Conservation (phyloP, 2,113 vertebrate genomes). For the Sitta europaea region DNA sequence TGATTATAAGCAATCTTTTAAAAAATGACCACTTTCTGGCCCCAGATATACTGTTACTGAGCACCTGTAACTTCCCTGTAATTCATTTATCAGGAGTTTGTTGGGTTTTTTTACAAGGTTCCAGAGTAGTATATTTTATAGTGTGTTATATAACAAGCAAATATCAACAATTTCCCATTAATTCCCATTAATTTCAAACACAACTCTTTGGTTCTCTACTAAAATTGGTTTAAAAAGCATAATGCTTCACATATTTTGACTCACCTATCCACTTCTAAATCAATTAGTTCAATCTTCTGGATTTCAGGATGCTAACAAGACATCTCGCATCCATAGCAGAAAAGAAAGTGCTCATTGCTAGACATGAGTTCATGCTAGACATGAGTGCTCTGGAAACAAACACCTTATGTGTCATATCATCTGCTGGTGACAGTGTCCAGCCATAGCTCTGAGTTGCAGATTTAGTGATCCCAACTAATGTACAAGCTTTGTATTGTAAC, state of each 20-base stretch:
- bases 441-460: background rate
- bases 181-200: background rate
- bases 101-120: background rate
- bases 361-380: background rate
- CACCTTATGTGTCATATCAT: background rate
- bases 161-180: background rate
- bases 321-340: background rate
- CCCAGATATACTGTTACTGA: background rate
- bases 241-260: background rate
- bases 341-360: background rate
- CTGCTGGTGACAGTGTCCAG: background rate
- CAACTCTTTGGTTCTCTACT: background rate
- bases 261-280: background rate
- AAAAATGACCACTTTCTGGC: background rate
- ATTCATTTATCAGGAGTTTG: background rate
- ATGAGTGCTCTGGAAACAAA: background rate
- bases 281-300: background rate
- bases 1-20: background rate
- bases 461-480: background rate
- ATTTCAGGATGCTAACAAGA: background rate
- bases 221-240: background rate
- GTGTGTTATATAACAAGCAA: background rate
- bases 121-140: background rate
- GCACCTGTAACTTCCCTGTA: background rate
- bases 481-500: background rate